Base-by-base conservation (phyloP, 1,140 invertebrate genomes). In the Anastatus disparis region DNA sequence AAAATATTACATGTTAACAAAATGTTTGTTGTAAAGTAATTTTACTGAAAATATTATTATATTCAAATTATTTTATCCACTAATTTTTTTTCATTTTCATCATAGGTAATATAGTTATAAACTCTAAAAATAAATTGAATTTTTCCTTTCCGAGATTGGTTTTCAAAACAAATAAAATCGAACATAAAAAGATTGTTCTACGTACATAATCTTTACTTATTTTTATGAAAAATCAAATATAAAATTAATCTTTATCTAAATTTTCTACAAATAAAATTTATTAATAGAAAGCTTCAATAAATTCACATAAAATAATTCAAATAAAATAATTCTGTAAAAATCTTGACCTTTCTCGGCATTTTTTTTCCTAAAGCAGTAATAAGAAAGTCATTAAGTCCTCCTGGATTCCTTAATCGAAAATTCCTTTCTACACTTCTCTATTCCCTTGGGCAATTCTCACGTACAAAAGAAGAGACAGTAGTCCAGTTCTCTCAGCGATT, bases 401-500 rank as follows among this genome's bases (percentile, higher is more conserved):
- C 58, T 22, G 2, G 35, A 20, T 38, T 17, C 29, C 53, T n/a
- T n/a, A 56, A 56, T 56, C 53, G 53, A 56, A 56, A 15, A 56
- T 38, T n/a, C n/a, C n/a, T n/a, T n/a, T n/a, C n/a, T n/a, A n/a
- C n/a, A n/a, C 31, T 35, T 35, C 31, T 35, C 31, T 35, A 6
- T 35, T 35, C 10, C 31, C 10, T 10, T n/a, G 1, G 8, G 40
- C 15, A 40, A 56, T 66, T 56, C 24, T 46, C 64, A 67, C 64
- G 29, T 67, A 67, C 26, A 52, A 29, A n/a, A n/a, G n/a, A n/a
- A 52, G 35, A n/a, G 35, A n/a, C 24, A n/a, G n/a, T n/a, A n/a
- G n/a, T n/a, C n/a, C n/a, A n/a, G n/a, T 10, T 20, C 26, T 46
- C 12, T n/a, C 17, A 46, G 27, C 17, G 59, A 71, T 71, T 71